phyloP scores from a whole-genome alignment of 2,888 invertebrate species.

The Nomada ferruginata region DNA sequence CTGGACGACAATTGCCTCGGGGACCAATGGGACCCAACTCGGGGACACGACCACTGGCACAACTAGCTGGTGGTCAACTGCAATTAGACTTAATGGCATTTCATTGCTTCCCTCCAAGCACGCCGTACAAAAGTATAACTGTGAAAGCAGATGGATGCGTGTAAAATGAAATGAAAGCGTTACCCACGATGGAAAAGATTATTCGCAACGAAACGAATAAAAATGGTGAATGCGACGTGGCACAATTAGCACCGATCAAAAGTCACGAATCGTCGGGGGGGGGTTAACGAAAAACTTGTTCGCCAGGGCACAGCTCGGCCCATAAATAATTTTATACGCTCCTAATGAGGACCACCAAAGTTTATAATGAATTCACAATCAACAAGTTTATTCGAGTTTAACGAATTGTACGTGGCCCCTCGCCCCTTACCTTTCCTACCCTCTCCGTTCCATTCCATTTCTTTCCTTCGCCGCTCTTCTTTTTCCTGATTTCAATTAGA shows the following conservation, averaged over 20 bases:
- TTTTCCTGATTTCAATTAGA: not conserved
- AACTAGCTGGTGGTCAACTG: not conserved
- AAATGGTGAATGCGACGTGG: constrained; percentile 18
- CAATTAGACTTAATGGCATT: not conserved
- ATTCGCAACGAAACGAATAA: not conserved
- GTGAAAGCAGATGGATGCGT: too few species aligned
- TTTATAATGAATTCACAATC: constrained; percentile 62
- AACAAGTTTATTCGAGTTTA: constrained; percentile 61
- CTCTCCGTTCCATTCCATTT: not conserved
- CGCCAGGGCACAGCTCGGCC: constrained; percentile 14
- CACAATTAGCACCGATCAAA: constrained; percentile 59
- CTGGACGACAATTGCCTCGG: constrained; percentile 37
- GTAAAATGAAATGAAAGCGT: too few species aligned
- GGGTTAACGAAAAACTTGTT: constrained; percentile 49
- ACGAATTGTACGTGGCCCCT: constrained; percentile 49
- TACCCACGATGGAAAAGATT: not conserved
- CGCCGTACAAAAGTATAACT: not conserved
- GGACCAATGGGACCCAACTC: not conserved
- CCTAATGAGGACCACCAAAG: constrained; percentile 64
- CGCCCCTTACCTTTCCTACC: not conserved
- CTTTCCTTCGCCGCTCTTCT: not conserved
- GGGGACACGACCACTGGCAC: not conserved
- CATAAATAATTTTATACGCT: constrained; percentile 64
- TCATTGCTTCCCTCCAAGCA: not conserved
- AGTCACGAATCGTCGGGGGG: constrained; percentile 40